Percentiles rank a stretch among this genome's conserved stretches.
Conservation (phyloP, 2,797 vertebrate species). For the Pseudomugil gertrudae region DNA sequence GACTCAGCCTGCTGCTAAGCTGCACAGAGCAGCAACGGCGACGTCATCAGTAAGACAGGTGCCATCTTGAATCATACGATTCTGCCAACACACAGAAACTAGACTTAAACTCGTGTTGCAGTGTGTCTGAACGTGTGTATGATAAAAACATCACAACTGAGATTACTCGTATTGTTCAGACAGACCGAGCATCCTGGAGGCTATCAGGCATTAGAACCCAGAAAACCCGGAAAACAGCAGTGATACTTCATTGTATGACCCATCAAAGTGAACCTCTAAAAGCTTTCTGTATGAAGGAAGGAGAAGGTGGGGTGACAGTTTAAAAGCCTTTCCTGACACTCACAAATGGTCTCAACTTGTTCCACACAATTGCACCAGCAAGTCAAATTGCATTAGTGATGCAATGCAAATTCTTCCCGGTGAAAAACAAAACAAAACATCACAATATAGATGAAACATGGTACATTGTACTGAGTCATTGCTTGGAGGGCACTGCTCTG, state of each 20-base stretch:
- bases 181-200: constrained; percentile 24
- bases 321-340: constrained; percentile 82
- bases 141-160: constrained; percentile 48
- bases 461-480: constrained; percentile 53
- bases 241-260: constrained; percentile 71
- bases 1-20: constrained; percentile 55
- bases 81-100: constrained; percentile 58
- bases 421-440: constrained; percentile 29
- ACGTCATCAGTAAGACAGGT: constrained; percentile 69
- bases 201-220: constrained; percentile 53
- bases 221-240: constrained; percentile 35
- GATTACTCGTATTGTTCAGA: constrained; percentile 14
- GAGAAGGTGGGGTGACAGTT: constrained; percentile 82
- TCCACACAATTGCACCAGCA: constrained; percentile 82
- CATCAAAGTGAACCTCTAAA: constrained; percentile 70
- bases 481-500: constrained; percentile 60
- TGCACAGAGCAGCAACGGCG: constrained; percentile 46
- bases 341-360: constrained; percentile 77
- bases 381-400: constrained; percentile 85
- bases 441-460: constrained; percentile 70
- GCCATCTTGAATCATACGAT: constrained; percentile 77
- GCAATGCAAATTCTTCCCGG: constrained; percentile 73
- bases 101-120: constrained; percentile 43
- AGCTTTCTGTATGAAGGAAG: constrained; percentile 75
- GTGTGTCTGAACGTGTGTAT: constrained; percentile 27